Base-by-base conservation (phyloP, 2,113 vertebrate genomes). In the Thryonomys swinderianus region DNA sequence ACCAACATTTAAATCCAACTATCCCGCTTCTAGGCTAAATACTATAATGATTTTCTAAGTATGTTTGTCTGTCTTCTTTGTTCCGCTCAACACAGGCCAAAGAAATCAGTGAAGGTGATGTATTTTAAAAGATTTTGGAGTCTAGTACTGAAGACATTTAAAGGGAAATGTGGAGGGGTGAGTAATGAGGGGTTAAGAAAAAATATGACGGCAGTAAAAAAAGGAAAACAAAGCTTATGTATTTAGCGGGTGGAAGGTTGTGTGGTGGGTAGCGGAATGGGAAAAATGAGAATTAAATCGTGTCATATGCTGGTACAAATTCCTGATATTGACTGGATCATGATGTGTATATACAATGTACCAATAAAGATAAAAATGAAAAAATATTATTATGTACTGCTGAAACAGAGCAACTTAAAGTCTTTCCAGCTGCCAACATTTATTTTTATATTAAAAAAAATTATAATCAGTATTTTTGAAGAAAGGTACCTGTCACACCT, bases 101-200 rank as follows among this genome's bases (percentile, higher is more conserved):
- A 61, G 40, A 32, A 81, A 92, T 88, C 55, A 79, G 25, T 79
- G 34, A 74, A 23, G n/a, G 20, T 1, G 59, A 14, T 30, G 3
- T 69, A 51, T 64, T 91, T 87, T 88, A 88, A 95, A 86, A 78
- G 73, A 74, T 69, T 74, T 53, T 90, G 40, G n/a, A 81, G 37
- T 67, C 23, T 23, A 64, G 45, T 5, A 7, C 42, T 81, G 40
- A 96, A 71, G 86, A 84, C 90, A 51, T 42, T 53, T 92, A 88
- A 90, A 51, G n/a, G n/a, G n/a, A n/a, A n/a, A n/a, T n/a, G n/a
- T n/a, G n/a, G n/a, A n/a, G n/a, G n/a, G n/a, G n/a, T n/a, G n/a
- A n/a, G n/a, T n/a, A n/a, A n/a, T n/a, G n/a, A n/a, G n/a, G n/a
- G n/a, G n/a, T n/a, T n/a, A n/a, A n/a, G n/a, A n/a, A n/a, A n/a